Conservation (phyloP, 1,140 invertebrate species). For the Hyposmocoma kahamanoa region DNA sequence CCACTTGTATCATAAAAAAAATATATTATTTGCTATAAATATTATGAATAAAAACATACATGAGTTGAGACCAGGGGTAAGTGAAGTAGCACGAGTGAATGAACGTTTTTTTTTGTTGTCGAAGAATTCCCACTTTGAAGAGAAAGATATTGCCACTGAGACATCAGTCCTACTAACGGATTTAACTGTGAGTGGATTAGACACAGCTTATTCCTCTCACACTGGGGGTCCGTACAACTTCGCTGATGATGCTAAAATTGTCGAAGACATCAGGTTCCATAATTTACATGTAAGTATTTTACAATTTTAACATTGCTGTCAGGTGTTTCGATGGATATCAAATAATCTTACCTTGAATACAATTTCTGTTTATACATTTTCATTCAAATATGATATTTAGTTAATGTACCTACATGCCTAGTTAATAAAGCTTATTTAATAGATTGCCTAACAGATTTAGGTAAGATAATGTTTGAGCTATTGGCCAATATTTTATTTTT, state of each 20-base stretch:
- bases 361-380: conserved; percentile 13
- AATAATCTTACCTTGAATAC: background rate
- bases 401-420: background rate
- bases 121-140: background rate
- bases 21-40: background rate
- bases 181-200: conserved; percentile 33
- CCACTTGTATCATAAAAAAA: conserved; percentile 13
- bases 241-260: conserved; percentile 16
- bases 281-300: conserved; percentile 32
- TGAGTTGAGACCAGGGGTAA: background rate
- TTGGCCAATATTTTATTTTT: too few relatives aligned
- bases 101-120: background rate
- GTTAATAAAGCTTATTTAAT: background rate
- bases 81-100: background rate
- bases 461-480: background rate
- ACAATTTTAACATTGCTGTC: background rate
- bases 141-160: background rate
- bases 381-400: background rate
- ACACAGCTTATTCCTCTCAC: conserved; percentile 32
- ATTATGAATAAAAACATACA: background rate
- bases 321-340: too few relatives aligned
- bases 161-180: conserved; percentile 13
- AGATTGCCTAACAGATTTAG: background rate
- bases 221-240: conserved; percentile 35
- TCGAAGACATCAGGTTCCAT: conserved; percentile 35